Percentiles rank a stretch among this genome's conserved stretches.
These are phyloP conservation scores for Microplitis deprimator DNA, from an alignment of 2,888 invertebrate species.

Conservation along the genomic window DNA sequence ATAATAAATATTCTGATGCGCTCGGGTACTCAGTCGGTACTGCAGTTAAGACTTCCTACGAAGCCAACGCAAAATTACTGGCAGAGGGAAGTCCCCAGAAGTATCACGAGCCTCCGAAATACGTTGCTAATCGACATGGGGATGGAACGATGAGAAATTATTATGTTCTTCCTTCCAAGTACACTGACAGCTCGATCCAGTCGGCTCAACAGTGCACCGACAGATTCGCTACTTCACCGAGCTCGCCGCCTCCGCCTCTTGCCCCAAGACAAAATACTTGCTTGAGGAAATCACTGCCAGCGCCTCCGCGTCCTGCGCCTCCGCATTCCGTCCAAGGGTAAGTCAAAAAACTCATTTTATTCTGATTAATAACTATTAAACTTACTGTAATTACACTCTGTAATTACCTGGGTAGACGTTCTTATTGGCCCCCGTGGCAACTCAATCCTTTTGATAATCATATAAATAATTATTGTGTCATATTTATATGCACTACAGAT, in stretches of 20 bases:
- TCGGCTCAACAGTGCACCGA: slow-evolving; percentile 57
- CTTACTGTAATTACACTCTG: neutral
- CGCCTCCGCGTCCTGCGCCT: slow-evolving; percentile 68
- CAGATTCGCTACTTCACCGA: slow-evolving; percentile 41
- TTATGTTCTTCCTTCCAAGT: slow-evolving; percentile 62
- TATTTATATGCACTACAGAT: slow-evolving; percentile 22
- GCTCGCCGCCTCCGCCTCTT: slow-evolving; percentile 64
- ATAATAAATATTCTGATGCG: slow-evolving; percentile 34
- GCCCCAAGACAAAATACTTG: slow-evolving; percentile 65
- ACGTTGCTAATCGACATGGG: slow-evolving; percentile 57
- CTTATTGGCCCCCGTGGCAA: slow-evolving; percentile 21
- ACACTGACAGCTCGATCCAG: slow-evolving; percentile 59
- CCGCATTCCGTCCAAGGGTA: slow-evolving; percentile 61
- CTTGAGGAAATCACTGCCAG: slow-evolving; percentile 64
- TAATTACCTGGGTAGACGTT: neutral
- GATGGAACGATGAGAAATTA: slow-evolving; percentile 57
- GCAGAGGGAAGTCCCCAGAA: slow-evolving; percentile 61
- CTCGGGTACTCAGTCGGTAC: slow-evolving; percentile 55
- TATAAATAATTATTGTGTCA: slow-evolving; percentile 24
- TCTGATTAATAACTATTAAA: neutral
- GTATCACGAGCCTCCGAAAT: slow-evolving; percentile 65
- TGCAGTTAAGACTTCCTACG: slow-evolving; percentile 63
- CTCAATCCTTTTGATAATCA: neutral
- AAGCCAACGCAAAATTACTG: slow-evolving; percentile 59
- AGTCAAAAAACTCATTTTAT: slow-evolving; percentile 45